These are phyloP conservation scores for Vimba vimba DNA, from an alignment of 2,113 vertebrate species.

Conservation along the genomic window DNA sequence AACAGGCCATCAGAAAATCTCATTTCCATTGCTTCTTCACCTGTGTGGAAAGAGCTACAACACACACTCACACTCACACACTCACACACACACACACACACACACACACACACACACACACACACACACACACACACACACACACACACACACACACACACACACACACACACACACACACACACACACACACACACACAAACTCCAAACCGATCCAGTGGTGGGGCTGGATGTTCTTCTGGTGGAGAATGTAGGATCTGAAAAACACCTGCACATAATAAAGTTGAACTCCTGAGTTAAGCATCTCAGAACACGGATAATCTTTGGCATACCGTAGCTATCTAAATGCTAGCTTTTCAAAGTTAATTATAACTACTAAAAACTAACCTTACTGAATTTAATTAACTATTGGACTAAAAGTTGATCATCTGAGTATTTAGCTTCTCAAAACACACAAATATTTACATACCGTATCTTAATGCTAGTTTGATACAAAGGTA, in stretches of 20 bases:
- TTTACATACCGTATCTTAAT: background rate
- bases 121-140: no score
- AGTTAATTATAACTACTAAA: background rate
- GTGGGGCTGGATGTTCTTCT: background rate
- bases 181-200: background rate
- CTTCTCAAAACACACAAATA: background rate
- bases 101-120: no score
- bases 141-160: no score
- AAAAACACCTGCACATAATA: constrained; percentile 66
- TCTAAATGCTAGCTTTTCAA: background rate
- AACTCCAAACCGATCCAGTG: background rate
- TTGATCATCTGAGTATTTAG: background rate
- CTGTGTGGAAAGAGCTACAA: constrained; percentile 59
- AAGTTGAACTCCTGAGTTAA: background rate
- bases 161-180: constrained; percentile 5
- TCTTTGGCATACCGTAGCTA: background rate
- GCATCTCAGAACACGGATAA: background rate
- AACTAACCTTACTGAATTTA: background rate
- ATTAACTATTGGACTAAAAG: background rate
- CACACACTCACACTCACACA: constrained; percentile 34
- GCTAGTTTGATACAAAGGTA: background rate
- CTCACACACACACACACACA: constrained; percentile 25
- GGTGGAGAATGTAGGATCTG: constrained; percentile 62
- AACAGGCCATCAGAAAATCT: constrained; percentile 68
- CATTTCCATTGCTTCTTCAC: constrained; percentile 63